Evolutionary conservation across 2,113 vertebrate genomes (phyloP).

Genomic region (Microcebus lehilahytsara): DNA sequence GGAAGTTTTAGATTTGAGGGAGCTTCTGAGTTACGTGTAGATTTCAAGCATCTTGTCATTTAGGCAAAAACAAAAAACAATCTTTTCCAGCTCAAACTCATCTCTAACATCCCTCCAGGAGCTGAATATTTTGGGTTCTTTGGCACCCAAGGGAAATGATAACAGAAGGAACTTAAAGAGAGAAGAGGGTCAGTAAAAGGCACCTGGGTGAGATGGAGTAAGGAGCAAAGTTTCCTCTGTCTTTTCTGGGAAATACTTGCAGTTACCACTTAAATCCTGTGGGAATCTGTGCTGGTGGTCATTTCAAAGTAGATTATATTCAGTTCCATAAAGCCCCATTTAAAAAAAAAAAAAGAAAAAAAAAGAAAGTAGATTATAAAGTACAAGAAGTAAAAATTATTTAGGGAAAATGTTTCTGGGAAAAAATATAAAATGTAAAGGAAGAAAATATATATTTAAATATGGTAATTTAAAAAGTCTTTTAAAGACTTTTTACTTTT

Average conservation of each 20-base stretch:
- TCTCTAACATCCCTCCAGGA: not conserved
- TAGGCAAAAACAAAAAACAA: not conserved
- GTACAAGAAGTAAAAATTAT: not conserved
- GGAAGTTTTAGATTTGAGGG: not conserved
- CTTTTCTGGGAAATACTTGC: not conserved
- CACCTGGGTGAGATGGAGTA: not conserved
- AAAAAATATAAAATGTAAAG: not conserved
- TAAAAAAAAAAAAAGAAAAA: too few species aligned
- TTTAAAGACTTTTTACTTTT: too few species aligned
- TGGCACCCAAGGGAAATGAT: not conserved
- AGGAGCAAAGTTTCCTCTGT: not conserved
- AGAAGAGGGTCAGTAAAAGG: not conserved
- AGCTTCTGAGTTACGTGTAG: not conserved
- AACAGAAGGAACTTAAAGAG: not conserved
- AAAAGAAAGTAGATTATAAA: not conserved
- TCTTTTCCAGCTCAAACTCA: not conserved
- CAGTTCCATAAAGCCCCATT: too few species aligned
- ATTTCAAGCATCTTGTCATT: conserved; percentile 2
- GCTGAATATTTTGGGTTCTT: not conserved
- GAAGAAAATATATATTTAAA: not conserved
- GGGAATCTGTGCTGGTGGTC: not conserved
- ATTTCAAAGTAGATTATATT: not conserved
- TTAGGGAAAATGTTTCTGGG: not conserved
- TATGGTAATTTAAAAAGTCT: not conserved
- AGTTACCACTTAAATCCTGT: not conserved